These are phyloP conservation scores for Eubasilissa regina DNA, from an alignment of 1,140 invertebrate genomes.

Conservation along the genomic window DNA sequence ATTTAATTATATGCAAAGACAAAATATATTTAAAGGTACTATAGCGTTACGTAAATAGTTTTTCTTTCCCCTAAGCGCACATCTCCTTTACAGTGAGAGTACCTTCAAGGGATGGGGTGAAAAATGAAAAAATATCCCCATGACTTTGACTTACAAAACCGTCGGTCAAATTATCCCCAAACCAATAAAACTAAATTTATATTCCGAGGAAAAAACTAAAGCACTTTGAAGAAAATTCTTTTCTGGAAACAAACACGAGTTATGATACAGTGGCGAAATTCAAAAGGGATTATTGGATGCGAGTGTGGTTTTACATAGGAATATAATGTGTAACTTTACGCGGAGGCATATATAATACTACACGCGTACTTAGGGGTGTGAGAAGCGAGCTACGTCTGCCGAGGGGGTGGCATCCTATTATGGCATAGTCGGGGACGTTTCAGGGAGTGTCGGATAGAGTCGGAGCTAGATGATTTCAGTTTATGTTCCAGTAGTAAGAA, in stretches of 20 bases:
- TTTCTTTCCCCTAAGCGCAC: neutral
- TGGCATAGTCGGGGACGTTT: too few relatives aligned
- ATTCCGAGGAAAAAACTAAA: neutral
- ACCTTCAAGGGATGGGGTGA: neutral
- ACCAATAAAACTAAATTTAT: neutral
- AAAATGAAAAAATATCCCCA: neutral
- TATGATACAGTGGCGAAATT: constrained; percentile 19
- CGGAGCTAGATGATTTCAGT: neutral
- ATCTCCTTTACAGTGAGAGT: neutral
- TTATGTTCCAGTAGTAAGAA: neutral
- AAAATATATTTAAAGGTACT: too few relatives aligned
- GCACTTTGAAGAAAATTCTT: neutral
- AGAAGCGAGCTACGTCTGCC: neutral
- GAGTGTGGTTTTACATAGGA: neutral
- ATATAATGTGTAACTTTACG: neutral
- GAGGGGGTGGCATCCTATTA: neutral
- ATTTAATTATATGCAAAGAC: too few relatives aligned
- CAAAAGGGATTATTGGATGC: constrained; percentile 14
- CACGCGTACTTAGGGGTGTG: neutral
- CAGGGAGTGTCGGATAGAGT: neutral
- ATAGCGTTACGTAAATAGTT: too few relatives aligned
- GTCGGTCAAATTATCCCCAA: neutral
- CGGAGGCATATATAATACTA: too few relatives aligned
- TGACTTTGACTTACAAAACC: neutral
- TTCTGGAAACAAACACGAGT: neutral